phyloP scores from a whole-genome alignment of 2,797 vertebrate species.

The Pipistrellus nathusii region DNA sequence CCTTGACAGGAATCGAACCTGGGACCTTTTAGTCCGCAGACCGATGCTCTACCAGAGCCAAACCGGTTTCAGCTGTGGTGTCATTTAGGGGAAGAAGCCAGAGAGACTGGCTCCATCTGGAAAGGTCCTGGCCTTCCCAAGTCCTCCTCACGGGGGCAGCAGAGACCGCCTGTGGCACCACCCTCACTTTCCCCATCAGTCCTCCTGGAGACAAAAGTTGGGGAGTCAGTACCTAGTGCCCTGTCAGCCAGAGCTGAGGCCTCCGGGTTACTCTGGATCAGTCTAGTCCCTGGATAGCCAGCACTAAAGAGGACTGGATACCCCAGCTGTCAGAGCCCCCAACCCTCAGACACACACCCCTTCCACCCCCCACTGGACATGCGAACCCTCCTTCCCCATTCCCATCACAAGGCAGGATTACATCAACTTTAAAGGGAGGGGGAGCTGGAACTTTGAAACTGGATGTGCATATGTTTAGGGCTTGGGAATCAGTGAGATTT shows the following conservation, averaged over 20 bases:
- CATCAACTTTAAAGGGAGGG: background rate
- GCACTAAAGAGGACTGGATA: background rate
- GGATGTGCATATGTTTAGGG: background rate
- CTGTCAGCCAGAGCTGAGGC: background rate
- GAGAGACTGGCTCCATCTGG: background rate
- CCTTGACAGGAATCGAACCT: no score
- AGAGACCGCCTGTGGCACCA: slow-evolving; percentile 61
- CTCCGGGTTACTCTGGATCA: background rate
- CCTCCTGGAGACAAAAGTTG: background rate
- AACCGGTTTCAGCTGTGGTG: background rate
- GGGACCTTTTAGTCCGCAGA: no score
- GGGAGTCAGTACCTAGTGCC: background rate
- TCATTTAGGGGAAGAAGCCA: background rate
- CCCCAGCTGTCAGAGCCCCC: background rate
- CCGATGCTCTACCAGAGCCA: no score
- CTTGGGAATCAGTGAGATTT: slow-evolving; percentile 5
- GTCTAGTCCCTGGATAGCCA: background rate
- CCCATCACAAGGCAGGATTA: background rate
- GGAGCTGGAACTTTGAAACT: background rate
- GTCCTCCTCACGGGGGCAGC: slow-evolving; percentile 85
- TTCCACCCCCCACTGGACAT: background rate
- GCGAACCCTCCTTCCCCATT: background rate
- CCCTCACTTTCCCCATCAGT: background rate
- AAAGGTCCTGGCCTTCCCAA: background rate
- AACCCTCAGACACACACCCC: background rate